Conservation (phyloP, 2,113 vertebrate species). For the Dendropsophus ebraccatus region DNA sequence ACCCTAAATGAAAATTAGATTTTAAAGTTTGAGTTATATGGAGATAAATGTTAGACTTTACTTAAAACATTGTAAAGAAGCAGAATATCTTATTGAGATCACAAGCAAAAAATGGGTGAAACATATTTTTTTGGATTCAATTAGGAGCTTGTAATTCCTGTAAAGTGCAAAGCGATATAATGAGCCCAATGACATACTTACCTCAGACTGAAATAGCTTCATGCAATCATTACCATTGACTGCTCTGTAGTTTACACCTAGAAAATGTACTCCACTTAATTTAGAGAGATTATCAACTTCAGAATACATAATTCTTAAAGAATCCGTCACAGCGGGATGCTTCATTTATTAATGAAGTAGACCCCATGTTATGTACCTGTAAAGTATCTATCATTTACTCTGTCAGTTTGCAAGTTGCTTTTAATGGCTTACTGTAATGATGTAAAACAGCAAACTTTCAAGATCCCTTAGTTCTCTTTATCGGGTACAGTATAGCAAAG, state of each 20-base stretch:
- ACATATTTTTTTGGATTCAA: background rate
- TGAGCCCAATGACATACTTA: conserved; percentile 33
- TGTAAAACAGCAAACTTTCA: too few relatives aligned
- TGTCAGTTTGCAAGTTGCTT: too few relatives aligned
- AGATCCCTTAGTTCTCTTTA: too few relatives aligned
- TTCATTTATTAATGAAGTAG: background rate
- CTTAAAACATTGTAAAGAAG: background rate
- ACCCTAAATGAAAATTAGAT: too few relatives aligned
- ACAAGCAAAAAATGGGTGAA: background rate
- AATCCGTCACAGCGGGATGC: background rate
- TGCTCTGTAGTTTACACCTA: background rate
- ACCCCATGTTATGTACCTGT: background rate
- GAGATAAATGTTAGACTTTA: background rate
- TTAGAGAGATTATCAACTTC: conserved; percentile 6
- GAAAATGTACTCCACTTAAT: background rate
- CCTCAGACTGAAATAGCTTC: conserved; percentile 18
- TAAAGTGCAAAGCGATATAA: conserved; percentile 27
- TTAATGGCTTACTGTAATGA: too few relatives aligned
- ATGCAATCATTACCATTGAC: background rate
- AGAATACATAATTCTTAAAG: background rate
- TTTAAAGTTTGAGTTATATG: background rate
- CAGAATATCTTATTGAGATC: background rate
- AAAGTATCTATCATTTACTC: background rate
- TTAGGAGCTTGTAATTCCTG: conserved; percentile 33
- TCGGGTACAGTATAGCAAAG: too few relatives aligned